Base-by-base conservation (phyloP, 2,113 vertebrate genomes). In the Atrichornis clamosus region DNA sequence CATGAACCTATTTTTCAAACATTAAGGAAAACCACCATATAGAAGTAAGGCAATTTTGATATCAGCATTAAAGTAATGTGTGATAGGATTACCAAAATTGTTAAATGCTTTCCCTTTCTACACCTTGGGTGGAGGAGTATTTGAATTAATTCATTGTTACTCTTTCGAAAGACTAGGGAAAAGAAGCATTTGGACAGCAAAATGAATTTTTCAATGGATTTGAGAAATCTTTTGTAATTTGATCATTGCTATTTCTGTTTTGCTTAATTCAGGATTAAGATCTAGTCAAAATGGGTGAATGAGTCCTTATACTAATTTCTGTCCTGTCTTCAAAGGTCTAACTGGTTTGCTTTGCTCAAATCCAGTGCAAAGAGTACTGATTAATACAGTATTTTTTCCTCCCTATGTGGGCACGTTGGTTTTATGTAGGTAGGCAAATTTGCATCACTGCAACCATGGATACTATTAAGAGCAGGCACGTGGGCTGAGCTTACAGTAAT, bases 381-480 rank as follows among this genome's bases (percentile, higher is more conserved):
- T 93, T 96, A 96, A 97, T 90, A 59, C 88, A 92, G 81, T 83
- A 41, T 62, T 84, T 94, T 97, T 93, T 92, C 85, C 85, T 94
- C 70, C 83, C 78, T 97, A 95, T 97, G 97, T 97, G 96, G 97
- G 97, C 96, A 97, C 74, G 58, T 90, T 93, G 91, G 86, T 88
- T 96, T 97, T 67, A 86, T 91, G 95, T 97, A 97, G 98, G 98
- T 98, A 97, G 98, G 96, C 96, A 97, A 94, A 97, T 97, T 96
- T 97, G 95, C 97, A 98, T 98, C 98, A 98, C 79, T 98, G 98
- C 96, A 98, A 89, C 98, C 98, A 98, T 98, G 98, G 98, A 97
- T 98, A 98, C 98, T 94, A 97, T 98, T 97, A 97, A 97, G 97
- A 97, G 97, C 93, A 96, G 83, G 90, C 93, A 93, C 8, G 94